phyloP scores from a whole-genome alignment of 2,113 vertebrate genomes.

The Orcinus orca region DNA sequence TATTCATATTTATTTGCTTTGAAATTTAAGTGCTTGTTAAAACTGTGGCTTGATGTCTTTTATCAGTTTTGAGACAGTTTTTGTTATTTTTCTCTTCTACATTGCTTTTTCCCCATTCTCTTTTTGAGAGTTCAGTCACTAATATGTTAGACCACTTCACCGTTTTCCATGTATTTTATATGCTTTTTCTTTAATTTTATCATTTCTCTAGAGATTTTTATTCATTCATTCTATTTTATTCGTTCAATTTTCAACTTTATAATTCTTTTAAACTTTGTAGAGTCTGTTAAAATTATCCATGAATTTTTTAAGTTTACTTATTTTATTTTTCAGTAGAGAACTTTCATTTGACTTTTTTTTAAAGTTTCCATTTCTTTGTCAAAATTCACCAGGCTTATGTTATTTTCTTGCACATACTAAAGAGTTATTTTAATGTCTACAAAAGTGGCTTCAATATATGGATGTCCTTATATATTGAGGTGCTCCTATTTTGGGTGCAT shows the following conservation, averaged over 20 bases:
- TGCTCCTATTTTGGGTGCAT: too few species aligned
- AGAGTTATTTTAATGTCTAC: not conserved
- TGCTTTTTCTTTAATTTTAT: not conserved
- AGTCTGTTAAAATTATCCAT: not conserved
- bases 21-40: not conserved
- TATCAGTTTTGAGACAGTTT: not conserved
- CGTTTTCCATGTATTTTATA: not conserved
- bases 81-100: not conserved
- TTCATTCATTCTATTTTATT: not conserved
- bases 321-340: not conserved
- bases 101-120: not conserved
- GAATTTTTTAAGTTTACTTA: not conserved
- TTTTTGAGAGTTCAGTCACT: not conserved
- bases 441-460: not conserved
- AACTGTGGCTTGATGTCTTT: not conserved
- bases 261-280: not conserved
- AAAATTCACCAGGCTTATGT: not conserved
- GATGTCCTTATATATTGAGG: not conserved
- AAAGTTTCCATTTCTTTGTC: not conserved
- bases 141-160: not conserved
- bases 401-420: not conserved
- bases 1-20: not conserved
- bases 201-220: not conserved
- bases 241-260: not conserved
- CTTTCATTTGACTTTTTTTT: not conserved